phyloP scores from a whole-genome alignment of 2,113 vertebrate species.

The Megaceryle torquata region DNA sequence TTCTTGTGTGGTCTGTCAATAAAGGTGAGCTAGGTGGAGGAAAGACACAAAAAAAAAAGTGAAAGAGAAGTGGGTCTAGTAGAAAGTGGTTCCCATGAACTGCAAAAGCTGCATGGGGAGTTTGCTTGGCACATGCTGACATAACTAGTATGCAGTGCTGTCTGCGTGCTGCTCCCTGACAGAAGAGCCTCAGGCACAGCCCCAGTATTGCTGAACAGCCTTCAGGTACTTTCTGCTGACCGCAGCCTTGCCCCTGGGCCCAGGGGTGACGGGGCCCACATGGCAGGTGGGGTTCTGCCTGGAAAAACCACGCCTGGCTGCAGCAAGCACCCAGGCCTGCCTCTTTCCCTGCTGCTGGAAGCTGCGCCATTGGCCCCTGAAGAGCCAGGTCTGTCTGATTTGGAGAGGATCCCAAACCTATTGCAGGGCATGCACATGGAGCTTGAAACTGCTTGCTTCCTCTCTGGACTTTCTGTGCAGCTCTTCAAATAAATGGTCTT shows the following conservation, averaged over 20 bases:
- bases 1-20: conserved; percentile 21
- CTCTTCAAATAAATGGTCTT: conserved; percentile 3
- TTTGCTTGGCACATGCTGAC: background rate
- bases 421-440: background rate
- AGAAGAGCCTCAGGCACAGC: background rate
- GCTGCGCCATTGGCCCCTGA: fast-evolving
- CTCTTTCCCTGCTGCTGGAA: background rate
- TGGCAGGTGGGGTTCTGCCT: background rate
- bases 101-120: background rate
- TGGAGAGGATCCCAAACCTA: background rate
- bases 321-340: background rate
- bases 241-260: background rate
- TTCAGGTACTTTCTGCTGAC: background rate
- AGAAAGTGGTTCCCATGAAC: background rate
- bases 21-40: background rate
- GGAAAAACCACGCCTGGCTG: fast-evolving
- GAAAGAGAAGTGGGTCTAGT: background rate
- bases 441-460: background rate
- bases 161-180: background rate
- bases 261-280: background rate
- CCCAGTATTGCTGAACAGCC: background rate
- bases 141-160: fast-evolving
- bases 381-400: background rate
- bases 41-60: background rate
- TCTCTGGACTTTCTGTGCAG: conserved; percentile 9